Percentiles rank a stretch among this genome's conserved stretches.
phyloP scores from a whole-genome alignment of 2,888 invertebrate genomes.

The Linnaemya vulpina region DNA sequence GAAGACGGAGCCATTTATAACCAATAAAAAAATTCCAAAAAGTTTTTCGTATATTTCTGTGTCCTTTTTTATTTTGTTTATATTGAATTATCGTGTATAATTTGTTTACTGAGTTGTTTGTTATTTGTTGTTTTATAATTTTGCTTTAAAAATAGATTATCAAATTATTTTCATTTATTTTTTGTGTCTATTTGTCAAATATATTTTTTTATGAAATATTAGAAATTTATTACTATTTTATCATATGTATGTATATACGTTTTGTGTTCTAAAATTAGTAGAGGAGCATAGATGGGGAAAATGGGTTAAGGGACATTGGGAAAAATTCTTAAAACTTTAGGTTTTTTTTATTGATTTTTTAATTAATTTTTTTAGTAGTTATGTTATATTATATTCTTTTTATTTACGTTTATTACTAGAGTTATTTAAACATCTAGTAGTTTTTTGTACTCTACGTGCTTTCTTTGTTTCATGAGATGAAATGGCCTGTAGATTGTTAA shows the following conservation, averaged over 20 bases:
- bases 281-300: slow-evolving; percentile 21
- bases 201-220: slow-evolving; percentile 60
- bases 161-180: slow-evolving; percentile 68
- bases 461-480: slow-evolving; percentile 81
- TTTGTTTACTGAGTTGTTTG: slow-evolving; percentile 75
- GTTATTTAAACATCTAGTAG: slow-evolving; percentile 81
- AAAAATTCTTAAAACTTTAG: slow-evolving; percentile 67
- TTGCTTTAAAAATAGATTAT: slow-evolving; percentile 72
- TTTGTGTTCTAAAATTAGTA: slow-evolving; percentile 68
- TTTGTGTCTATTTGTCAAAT: slow-evolving; percentile 60
- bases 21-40: not conserved
- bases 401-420: slow-evolving; percentile 82
- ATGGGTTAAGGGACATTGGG: slow-evolving; percentile 34
- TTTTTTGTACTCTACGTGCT: slow-evolving; percentile 84
- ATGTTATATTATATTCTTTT: slow-evolving; percentile 74
- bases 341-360: slow-evolving; percentile 60
- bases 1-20: not conserved
- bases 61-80: slow-evolving; percentile 38
- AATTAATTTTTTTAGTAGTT: slow-evolving; percentile 55
- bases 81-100: slow-evolving; percentile 72
- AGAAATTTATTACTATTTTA: slow-evolving; percentile 62
- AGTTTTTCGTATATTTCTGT: slow-evolving; percentile 26
- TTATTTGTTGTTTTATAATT: slow-evolving; percentile 63
- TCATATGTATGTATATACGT: slow-evolving; percentile 48
- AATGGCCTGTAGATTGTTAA: slow-evolving; percentile 73